Evolutionary conservation across 2,797 vertebrate genomes (phyloP).

Genomic region (Holocentrus rufus): DNA sequence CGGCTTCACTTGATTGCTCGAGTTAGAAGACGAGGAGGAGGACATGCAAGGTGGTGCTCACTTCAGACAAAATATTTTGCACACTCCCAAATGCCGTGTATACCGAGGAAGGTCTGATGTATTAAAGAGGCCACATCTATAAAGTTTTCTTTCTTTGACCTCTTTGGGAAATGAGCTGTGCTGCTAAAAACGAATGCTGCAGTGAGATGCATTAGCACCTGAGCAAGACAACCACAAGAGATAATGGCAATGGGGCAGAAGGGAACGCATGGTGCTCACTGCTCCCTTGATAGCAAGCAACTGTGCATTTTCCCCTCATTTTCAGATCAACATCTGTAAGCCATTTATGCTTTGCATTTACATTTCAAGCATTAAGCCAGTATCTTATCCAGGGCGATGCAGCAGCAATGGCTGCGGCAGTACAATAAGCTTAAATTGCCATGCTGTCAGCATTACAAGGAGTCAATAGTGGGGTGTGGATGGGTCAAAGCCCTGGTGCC

Average conservation of each 20-base stretch:
- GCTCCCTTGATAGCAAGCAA: neutral
- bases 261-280: neutral
- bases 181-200: constrained; percentile 39
- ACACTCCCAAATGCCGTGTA: constrained; percentile 14
- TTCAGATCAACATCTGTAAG: neutral
- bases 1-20: constrained; percentile 44
- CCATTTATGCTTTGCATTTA: neutral
- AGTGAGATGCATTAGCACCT: constrained; percentile 35
- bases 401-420: no score
- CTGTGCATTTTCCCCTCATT: neutral
- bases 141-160: constrained; percentile 44
- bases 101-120: constrained; percentile 29
- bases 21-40: constrained; percentile 21
- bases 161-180: constrained; percentile 64
- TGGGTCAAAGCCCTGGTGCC: no score
- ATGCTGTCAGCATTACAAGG: no score
- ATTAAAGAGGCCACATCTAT: constrained; percentile 35
- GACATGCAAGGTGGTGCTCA: constrained; percentile 11
- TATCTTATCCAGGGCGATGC: no score
- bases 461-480: no score
- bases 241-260: neutral
- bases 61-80: neutral
- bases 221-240: neutral
- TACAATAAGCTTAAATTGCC: no score
- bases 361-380: no score